Evolutionary conservation across 2,113 vertebrate genomes (phyloP).

Genomic region (Rhinoderma darwinii): DNA sequence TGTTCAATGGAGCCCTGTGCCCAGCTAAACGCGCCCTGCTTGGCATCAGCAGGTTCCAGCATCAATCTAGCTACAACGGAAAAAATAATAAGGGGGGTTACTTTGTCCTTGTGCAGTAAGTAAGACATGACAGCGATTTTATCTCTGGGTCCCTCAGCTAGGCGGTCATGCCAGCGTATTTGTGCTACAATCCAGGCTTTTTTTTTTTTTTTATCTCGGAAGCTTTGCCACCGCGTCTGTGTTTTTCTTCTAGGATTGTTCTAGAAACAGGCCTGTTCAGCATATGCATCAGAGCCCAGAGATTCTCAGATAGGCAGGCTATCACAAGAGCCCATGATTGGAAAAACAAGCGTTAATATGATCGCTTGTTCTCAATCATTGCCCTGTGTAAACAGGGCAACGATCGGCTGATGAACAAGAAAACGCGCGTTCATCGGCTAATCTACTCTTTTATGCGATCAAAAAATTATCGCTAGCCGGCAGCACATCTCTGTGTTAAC

Average conservation of each 20-base stretch:
- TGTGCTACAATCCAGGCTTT: not conserved
- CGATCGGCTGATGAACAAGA: no score
- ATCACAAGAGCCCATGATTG: no score
- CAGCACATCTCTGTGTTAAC: no score
- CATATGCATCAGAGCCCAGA: not conserved
- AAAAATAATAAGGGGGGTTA: not conserved
- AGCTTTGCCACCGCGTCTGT: not conserved
- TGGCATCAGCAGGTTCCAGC: constrained; percentile 18
- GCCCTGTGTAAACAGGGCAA: no score
- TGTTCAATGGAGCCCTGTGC: not conserved
- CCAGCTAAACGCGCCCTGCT: constrained; percentile 11
- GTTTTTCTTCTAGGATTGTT: not conserved
- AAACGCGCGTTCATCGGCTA: no score
- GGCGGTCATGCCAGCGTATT: not conserved
- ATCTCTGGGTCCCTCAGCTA: not conserved
- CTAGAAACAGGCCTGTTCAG: not conserved
- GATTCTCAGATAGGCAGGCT: not conserved
- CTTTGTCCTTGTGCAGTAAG: constrained; percentile 11
- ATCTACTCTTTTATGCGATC: no score
- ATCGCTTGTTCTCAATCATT: no score
- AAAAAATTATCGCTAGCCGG: no score
- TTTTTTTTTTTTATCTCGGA: not conserved
- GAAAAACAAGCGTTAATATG: no score
- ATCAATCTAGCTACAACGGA: not conserved
- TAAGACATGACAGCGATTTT: constrained; percentile 7